Conservation (phyloP, 2,113 vertebrate genomes). For the Empidonax alnorum region DNA sequence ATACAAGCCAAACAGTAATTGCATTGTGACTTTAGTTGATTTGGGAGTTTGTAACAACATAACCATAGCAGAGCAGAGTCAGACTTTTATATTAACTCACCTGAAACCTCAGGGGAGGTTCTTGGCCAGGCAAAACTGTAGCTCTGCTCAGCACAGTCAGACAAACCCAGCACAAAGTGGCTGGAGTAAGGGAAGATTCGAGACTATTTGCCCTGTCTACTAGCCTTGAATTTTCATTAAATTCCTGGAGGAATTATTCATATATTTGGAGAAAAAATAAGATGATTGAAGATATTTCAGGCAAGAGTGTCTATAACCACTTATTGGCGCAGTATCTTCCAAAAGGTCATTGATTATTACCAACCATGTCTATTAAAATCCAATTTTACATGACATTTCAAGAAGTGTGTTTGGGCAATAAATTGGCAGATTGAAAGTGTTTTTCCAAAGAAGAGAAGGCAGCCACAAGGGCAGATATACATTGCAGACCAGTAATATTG, state of each 20-base stretch:
- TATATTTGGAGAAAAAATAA: neutral
- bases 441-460: neutral
- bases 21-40: neutral
- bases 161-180: neutral
- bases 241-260: neutral
- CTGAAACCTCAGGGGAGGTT: neutral
- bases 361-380: constrained; percentile 31
- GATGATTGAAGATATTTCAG: neutral
- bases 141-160: neutral
- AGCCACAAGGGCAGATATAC: neutral
- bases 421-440: neutral
- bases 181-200: neutral
- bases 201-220: neutral
- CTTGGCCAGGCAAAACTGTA: neutral
- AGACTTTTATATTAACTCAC: neutral
- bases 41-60: neutral
- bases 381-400: constrained; percentile 55
- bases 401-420: neutral
- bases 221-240: neutral
- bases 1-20: neutral
- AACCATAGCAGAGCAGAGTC: neutral
- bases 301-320: neutral
- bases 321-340: neutral
- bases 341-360: constrained; percentile 57
- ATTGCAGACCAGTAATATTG: neutral